Evolutionary conservation across 2,113 vertebrate species (phyloP).

Genomic region (Semicossyphus pulcher): DNA sequence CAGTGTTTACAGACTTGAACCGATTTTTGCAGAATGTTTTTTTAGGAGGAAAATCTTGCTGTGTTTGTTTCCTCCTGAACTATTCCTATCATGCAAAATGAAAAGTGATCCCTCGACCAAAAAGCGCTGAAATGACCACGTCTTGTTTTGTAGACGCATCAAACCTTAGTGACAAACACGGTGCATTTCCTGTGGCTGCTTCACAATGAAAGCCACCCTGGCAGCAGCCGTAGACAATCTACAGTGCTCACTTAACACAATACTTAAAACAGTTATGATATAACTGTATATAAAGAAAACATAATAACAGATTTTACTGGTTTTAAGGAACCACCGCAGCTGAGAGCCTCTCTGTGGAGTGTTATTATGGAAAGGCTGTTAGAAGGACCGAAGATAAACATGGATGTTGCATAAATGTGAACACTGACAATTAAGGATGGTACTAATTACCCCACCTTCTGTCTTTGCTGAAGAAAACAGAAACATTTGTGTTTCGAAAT

Average conservation of each 20-base stretch:
- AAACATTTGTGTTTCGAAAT: background rate
- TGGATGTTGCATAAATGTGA: constrained; percentile 10
- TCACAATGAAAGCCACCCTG: background rate
- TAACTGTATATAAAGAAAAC: constrained; percentile 3
- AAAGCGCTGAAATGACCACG: no score
- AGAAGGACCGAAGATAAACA: constrained; percentile 29
- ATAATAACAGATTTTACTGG: constrained; percentile 8
- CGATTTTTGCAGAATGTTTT: no score
- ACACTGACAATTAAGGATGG: constrained; percentile 27
- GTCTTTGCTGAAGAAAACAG: background rate
- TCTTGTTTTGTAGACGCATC: no score
- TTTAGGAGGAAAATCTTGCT: no score
- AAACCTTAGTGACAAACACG: no score
- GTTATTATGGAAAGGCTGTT: background rate
- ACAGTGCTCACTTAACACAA: no score
- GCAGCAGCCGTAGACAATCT: background rate
- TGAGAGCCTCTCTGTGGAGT: background rate
- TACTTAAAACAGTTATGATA: background rate
- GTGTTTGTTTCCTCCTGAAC: no score
- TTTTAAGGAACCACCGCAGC: constrained; percentile 38
- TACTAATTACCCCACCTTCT: constrained; percentile 26
- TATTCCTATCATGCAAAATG: no score
- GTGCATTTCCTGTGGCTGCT: background rate
- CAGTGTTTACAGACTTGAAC: no score
- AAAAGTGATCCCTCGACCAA: no score